phyloP scores from a whole-genome alignment of 2,888 invertebrate genomes.

The Gryllus longicercus region DNA sequence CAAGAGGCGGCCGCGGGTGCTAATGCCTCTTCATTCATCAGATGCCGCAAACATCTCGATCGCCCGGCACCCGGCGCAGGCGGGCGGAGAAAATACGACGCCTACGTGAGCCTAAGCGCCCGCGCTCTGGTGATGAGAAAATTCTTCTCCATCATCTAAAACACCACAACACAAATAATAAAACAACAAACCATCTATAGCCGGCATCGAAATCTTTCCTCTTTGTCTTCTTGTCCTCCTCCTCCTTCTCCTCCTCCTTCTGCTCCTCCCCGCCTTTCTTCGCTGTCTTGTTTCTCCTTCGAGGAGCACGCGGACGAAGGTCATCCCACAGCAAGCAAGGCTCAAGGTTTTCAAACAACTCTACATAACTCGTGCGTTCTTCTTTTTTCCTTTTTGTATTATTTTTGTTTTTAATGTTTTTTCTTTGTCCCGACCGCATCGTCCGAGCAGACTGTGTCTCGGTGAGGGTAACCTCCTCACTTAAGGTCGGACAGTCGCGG shows the following conservation, averaged over 20 bases:
- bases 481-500: conserved; percentile 31
- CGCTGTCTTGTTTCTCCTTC: conserved; percentile 25
- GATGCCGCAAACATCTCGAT: neutral
- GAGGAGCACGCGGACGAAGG: conserved; percentile 33
- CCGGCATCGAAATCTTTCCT: neutral
- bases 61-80: neutral
- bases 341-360: conserved; percentile 33
- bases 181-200: neutral
- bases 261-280: conserved; percentile 11
- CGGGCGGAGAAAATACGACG: neutral
- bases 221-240: neutral
- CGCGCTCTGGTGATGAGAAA: neutral
- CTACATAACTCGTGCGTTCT: conserved; percentile 35
- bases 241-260: neutral
- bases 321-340: conserved; percentile 32
- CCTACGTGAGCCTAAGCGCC: too few relatives aligned
- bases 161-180: neutral
- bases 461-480: conserved; percentile 30
- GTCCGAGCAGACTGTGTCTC: conserved; percentile 19
- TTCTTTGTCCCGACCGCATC: conserved; percentile 26
- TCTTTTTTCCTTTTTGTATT: conserved; percentile 30
- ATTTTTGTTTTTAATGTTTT: conserved; percentile 28
- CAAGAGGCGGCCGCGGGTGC: neutral
- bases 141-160: neutral
- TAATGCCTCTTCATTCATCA: neutral